Evolutionary conservation across 2,113 vertebrate genomes (phyloP).

Genomic region (Hemichromis elongatus): DNA sequence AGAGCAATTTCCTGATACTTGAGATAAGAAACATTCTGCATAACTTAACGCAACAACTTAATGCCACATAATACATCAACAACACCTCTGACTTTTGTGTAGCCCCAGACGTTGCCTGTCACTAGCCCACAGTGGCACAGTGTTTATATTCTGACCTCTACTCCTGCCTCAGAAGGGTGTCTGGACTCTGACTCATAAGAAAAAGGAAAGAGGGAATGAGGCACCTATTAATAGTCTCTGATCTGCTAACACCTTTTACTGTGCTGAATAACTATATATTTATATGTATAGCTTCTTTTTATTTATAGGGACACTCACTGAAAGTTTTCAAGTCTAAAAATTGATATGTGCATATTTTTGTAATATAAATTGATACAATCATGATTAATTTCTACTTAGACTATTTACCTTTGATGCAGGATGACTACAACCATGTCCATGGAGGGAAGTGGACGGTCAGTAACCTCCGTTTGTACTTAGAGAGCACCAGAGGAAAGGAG

Average conservation of each 20-base stretch:
- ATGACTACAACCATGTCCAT: constrained; percentile 97
- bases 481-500: constrained; percentile 93
- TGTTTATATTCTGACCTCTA: not conserved
- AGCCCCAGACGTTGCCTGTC: not conserved
- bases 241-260: not conserved
- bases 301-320: not conserved
- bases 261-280: not conserved
- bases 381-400: not conserved
- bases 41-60: not conserved
- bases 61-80: no score
- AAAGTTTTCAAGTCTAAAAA: not conserved
- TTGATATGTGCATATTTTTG: not conserved
- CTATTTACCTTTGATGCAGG: constrained; percentile 71
- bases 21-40: not conserved
- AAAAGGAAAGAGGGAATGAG: not conserved
- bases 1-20: not conserved
- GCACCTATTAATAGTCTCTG: not conserved
- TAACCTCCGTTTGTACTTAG: constrained; percentile 92
- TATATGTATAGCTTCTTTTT: not conserved
- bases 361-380: not conserved
- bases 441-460: constrained; percentile 97
- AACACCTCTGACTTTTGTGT: not conserved
- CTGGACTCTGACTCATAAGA: not conserved
- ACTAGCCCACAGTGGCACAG: not conserved
- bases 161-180: not conserved